Percentiles rank a stretch among this genome's conserved stretches.
These are phyloP conservation scores for Pomatostomus ruficeps DNA, from an alignment of 2,113 vertebrate species.

Conservation along the genomic window DNA sequence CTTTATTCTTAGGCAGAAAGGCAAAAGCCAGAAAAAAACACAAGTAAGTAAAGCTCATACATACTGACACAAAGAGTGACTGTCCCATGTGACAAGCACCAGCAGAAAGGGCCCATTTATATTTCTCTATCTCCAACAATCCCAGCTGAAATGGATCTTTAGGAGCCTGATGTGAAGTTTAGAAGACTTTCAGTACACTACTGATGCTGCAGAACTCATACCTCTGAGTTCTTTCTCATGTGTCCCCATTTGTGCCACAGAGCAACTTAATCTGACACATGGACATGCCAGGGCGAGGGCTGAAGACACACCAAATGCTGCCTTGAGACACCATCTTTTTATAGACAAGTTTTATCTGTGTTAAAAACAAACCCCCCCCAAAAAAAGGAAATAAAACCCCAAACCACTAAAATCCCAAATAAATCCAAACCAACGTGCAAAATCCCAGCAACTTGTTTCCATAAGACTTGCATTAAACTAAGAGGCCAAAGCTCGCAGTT, in stretches of 20 bases:
- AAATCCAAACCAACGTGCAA: not conserved
- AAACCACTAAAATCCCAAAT: not conserved
- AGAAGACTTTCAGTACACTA: not conserved
- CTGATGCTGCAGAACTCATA: not conserved
- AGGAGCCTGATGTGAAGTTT: not conserved
- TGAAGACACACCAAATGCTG: not conserved
- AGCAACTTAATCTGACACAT: not conserved
- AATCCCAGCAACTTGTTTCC: not conserved
- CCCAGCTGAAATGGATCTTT: constrained; percentile 11
- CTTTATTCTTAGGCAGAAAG: not conserved
- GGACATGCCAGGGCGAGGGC: accelerated
- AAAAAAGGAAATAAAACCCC: no score
- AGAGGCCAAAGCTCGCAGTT: not conserved
- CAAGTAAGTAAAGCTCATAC: not conserved
- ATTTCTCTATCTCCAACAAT: constrained; percentile 7
- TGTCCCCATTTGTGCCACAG: not conserved
- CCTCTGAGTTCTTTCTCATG: not conserved
- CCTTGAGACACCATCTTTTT: not conserved
- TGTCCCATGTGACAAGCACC: not conserved
- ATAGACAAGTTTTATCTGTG: not conserved
- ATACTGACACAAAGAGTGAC: not conserved
- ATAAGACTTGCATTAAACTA: not conserved
- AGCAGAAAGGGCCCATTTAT: constrained; percentile 39
- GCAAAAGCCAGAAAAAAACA: not conserved
- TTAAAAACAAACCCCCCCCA: not conserved